Percentiles rank a stretch among this genome's conserved stretches.
Evolutionary conservation across 2,888 invertebrate species (phyloP).

Genomic region (Deroplatys truncata): DNA sequence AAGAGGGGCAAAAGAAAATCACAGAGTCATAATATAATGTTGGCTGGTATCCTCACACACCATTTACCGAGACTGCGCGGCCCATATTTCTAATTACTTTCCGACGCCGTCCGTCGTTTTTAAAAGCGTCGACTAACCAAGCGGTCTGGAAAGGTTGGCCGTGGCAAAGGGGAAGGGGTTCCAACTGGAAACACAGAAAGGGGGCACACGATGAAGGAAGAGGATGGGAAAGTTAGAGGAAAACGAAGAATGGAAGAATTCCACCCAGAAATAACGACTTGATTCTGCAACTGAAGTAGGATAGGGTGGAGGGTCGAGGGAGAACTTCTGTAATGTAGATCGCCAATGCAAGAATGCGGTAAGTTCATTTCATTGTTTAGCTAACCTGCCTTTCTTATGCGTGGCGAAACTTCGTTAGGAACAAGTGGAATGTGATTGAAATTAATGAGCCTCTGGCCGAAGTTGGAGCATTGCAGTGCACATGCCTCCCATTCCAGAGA

Average conservation of each 20-base stretch:
- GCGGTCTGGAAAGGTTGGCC: slow-evolving; percentile 20
- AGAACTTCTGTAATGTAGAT: neutral
- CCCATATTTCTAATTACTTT: slow-evolving; percentile 44
- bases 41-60: slow-evolving; percentile 37
- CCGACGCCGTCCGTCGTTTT: slow-evolving; percentile 35
- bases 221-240: neutral
- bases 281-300: slow-evolving; percentile 13
- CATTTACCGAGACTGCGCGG: slow-evolving; percentile 40
- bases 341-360: neutral
- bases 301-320: neutral
- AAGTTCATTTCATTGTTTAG: neutral
- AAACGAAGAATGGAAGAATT: slow-evolving; percentile 13
- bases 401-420: neutral
- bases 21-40: slow-evolving; percentile 9
- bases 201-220: slow-evolving; percentile 1
- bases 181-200: neutral
- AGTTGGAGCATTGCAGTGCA: neutral
- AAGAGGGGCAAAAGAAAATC: slow-evolving; percentile 7
- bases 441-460: neutral
- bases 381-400: neutral
- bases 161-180: slow-evolving; percentile 1
- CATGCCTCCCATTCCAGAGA: neutral
- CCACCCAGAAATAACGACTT: slow-evolving; percentile 23
- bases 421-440: neutral
- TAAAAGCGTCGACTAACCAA: slow-evolving; percentile 26